Evolutionary conservation across 92 coral and sea anemone species (phyloP).

Genomic region (Siderastrea siderea): DNA sequence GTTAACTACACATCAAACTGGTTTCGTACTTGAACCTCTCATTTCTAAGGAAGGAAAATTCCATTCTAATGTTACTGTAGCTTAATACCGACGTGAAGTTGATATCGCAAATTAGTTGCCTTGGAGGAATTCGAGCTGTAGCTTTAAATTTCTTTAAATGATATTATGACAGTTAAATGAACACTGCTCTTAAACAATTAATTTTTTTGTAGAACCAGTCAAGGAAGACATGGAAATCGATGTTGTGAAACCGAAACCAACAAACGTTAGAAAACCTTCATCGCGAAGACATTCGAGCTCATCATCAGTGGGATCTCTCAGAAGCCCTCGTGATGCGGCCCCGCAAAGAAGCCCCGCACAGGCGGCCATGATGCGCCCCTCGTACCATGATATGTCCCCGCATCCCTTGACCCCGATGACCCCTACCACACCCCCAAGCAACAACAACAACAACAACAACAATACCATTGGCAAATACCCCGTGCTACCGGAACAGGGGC

Average conservation of each 20-base stretch:
- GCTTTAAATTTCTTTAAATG: not conserved
- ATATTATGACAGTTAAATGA: not conserved
- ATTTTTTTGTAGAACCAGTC: constrained; percentile 41
- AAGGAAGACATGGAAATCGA: constrained; percentile 79
- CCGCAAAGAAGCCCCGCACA: constrained; percentile 59
- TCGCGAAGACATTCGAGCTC: constrained; percentile 72
- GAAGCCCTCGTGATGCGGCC: constrained; percentile 84
- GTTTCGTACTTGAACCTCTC: no score
- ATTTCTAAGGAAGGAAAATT: no score
- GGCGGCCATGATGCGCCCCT: constrained; percentile 25
- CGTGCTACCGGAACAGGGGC: constrained; percentile 81
- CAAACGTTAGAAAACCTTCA: constrained; percentile 53
- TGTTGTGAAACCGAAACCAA: constrained; percentile 32
- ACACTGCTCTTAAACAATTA: not conserved
- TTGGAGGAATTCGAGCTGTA: no score
- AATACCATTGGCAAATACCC: constrained; percentile 57
- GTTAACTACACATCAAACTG: no score
- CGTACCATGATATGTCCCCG: constrained; percentile 46
- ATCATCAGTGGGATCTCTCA: constrained; percentile 72
- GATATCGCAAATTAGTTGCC: no score
- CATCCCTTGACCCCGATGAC: constrained; percentile 72
- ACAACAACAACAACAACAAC: constrained; percentile 79
- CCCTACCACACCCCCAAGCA: constrained; percentile 75
- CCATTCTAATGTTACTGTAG: no score
- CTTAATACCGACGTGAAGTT: no score